Base-by-base conservation (phyloP, 1,140 invertebrate genomes). In the Elymnias hypermnestra region DNA sequence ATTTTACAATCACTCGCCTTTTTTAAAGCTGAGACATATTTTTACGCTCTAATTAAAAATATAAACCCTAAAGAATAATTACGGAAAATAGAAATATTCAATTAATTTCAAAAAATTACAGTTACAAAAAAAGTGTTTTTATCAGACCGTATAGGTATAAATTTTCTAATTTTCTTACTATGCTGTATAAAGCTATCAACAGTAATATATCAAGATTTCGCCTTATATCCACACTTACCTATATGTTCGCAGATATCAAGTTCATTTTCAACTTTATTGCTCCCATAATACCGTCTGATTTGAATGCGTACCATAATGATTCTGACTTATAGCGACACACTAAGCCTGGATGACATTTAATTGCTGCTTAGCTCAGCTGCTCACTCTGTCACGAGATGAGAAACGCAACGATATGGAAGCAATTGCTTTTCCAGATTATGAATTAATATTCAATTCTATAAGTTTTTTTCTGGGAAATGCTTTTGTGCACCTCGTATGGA, bases 331-430 rank as follows among this genome's bases (percentile, higher is more conserved):
- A 12, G 12, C 13, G 29, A 8, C 29, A 17, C 29, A 12, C 14
- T 33, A 33, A 33, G 29, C 29, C 1, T 33, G 29, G 29, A 15
- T 33, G 29, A 44, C 31, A 44, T 44, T 36, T 44, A 44, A 44
- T 44, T 44, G 33, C 33, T 44, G 22, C 13, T 31, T 44, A 31
- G 31, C 21, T 35, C 41, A 44, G 29, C 41, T 44, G 41, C 29
- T 22, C 31, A 17, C 40, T 43, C 40, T 33, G 42, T 22, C 29
- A 44, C 28, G 28, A 12, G 21, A 44, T 43, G 42, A 41, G 26
- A 29, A 9, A 36, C 14, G 19, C 41, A 23, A 22, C 14, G 19
- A 44, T 17, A 26, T 36, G 18, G 31, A 26, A 36, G 7, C 5
- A 31, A 44, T 44, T 36, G 42, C 42, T 36, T 44, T 23, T 36